These are phyloP conservation scores for Morus bassanus DNA, from an alignment of 2,797 vertebrate genomes.

Conservation along the genomic window DNA sequence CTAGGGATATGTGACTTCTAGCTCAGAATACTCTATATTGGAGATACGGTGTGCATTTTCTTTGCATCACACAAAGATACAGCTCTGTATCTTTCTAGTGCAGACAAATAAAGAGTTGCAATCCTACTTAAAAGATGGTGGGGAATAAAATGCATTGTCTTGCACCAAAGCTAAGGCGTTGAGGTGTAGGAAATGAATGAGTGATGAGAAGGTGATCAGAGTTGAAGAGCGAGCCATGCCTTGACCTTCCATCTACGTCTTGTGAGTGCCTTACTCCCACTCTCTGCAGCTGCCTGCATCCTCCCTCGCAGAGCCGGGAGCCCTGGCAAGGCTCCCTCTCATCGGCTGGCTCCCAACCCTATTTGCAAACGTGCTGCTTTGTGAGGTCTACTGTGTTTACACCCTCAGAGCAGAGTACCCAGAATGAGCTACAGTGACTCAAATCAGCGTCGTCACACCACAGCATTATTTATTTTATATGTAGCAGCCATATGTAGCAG, in stretches of 20 bases:
- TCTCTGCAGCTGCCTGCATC: neutral
- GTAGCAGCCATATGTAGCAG: neutral
- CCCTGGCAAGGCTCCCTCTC: neutral
- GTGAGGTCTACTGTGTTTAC: neutral
- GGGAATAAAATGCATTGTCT: neutral
- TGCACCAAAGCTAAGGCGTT: fast-evolving
- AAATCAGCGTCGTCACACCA: neutral
- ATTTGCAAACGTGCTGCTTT: fast-evolving
- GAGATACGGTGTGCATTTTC: fast-evolving
- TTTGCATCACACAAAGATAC: neutral
- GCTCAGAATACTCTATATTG: neutral
- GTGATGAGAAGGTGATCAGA: neutral
- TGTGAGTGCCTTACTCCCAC: neutral
- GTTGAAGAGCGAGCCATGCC: neutral
- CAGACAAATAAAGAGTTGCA: neutral
- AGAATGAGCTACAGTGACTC: neutral
- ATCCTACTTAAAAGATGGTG: neutral
- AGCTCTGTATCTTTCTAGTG: neutral
- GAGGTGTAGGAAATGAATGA: neutral
- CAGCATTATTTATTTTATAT: neutral
- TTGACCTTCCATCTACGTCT: neutral
- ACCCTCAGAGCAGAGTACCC: neutral
- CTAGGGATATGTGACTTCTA: neutral
- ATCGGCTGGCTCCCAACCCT: neutral
- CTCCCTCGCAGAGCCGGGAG: fast-evolving